Base-by-base conservation (phyloP, 2,888 invertebrate genomes). In the Acleris cristana region DNA sequence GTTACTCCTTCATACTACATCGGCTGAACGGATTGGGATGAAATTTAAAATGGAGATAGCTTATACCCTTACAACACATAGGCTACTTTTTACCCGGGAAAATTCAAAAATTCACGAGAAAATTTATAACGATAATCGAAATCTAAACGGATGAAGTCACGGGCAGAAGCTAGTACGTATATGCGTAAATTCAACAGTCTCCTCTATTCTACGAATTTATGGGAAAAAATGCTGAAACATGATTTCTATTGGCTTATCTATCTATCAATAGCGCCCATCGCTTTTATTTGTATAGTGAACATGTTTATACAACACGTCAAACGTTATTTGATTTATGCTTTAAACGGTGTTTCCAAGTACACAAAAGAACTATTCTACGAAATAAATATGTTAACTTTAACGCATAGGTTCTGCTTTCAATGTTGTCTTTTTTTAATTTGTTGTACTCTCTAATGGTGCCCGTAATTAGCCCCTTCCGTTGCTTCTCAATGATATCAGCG, bases 391-490 rank as follows among this genome's bases (percentile, higher is more conserved):
- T 18, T 51, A 51, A 21, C 19, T 51, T 51, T 21, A 18, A 45
- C 0, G 7, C 12, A 48, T 8, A 8, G 48, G n/a, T 18, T 48
- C 48, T 48, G 1, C 5, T 49, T 49, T 49, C n/a, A 18, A n/a
- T 18, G 10, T 49, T 18, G 14, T n/a, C 10, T 12, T 10, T 12
- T 51, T 51, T 66, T 48, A 67, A 67, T 56, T 26, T 7, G 44
- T 62, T 58, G 64, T 69, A 57, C 30, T 68, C 59, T 66, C 54
- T 69, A 73, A 75, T 72, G 65, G 70, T 44, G 59, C 64, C 55
- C 60, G 77, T 76, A 79, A 86, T 85, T 84, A 85, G 74, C 64
- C 64, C 72, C 81, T 81, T 86, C 85, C 86, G 86, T 78, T 84
- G 79, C 82, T 82, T 79, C 81, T 76, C 77, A 78, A 79, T 79